Evolutionary conservation across 2,797 vertebrate species (phyloP).

Genomic region (Geotrypetes seraphini): DNA sequence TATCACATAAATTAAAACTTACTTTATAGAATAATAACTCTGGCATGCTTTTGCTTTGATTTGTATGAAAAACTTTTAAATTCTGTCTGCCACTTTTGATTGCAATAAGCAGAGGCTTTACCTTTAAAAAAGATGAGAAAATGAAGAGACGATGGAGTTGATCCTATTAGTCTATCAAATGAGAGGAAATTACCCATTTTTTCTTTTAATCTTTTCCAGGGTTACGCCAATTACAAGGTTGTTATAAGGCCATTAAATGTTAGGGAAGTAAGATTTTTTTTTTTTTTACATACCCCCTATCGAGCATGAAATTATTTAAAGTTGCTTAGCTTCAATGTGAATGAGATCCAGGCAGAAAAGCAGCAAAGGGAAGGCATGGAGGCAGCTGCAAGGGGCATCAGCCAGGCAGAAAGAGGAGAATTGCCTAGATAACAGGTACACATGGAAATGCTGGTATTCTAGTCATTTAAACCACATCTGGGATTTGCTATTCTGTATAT

Average conservation of each 20-base stretch:
- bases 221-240: constrained; percentile 45
- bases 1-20: no score
- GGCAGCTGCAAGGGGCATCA: background rate
- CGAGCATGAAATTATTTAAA: constrained; percentile 44
- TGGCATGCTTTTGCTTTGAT: no score
- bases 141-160: constrained; percentile 30
- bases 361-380: background rate
- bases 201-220: constrained; percentile 43
- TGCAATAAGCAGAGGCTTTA: constrained; percentile 13
- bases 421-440: no score
- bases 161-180: constrained; percentile 47
- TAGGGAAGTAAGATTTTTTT: constrained; percentile 28
- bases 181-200: constrained; percentile 52
- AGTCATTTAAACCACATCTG: no score
- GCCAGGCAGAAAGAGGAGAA: no score
- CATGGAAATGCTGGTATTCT: no score
- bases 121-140: constrained; percentile 36
- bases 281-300: constrained; percentile 33
- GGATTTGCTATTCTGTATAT: no score
- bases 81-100: constrained; percentile 19
- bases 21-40: no score
- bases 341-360: constrained; percentile 28
- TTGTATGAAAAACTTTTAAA: no score
- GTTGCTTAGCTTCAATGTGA: constrained; percentile 39
- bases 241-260: constrained; percentile 43